Conservation (phyloP, 2,113 vertebrate genomes). For the Gracilinanus agilis region DNA sequence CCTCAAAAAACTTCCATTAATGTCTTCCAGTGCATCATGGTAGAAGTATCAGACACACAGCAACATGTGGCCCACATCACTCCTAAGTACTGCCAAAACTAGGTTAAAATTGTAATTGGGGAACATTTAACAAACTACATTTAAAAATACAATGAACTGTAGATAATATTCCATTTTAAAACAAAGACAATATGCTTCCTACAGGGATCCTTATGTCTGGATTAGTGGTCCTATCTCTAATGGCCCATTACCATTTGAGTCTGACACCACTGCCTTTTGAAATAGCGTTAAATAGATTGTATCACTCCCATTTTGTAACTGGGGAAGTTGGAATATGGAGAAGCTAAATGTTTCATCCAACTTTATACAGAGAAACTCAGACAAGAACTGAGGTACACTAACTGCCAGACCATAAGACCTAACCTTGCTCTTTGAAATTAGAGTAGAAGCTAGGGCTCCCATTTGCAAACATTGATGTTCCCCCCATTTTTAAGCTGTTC, state of each 20-base stretch:
- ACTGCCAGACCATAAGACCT: neutral
- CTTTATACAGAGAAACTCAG: neutral
- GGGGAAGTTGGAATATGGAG: constrained; percentile 1
- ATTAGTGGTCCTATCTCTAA: neutral
- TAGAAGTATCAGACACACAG: neutral
- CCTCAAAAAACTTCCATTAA: neutral
- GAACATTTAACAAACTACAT: neutral
- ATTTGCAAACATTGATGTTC: constrained; percentile 13
- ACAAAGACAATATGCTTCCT: neutral
- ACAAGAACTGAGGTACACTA: constrained; percentile 14
- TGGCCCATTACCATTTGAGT: neutral
- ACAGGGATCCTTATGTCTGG: neutral
- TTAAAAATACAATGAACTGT: neutral
- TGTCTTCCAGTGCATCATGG: neutral
- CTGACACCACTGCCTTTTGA: neutral
- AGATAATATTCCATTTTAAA: neutral
- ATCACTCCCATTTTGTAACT: constrained; percentile 1
- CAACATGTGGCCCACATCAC: neutral
- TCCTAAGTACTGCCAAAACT: neutral
- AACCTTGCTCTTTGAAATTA: neutral
- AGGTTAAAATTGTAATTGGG: neutral
- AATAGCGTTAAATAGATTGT: neutral
- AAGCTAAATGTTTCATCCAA: constrained; percentile 22
- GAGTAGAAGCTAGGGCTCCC: neutral
- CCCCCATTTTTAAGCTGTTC: constrained; percentile 38